phyloP scores from a whole-genome alignment of 2,113 vertebrate species.

The Strigops habroptila region DNA sequence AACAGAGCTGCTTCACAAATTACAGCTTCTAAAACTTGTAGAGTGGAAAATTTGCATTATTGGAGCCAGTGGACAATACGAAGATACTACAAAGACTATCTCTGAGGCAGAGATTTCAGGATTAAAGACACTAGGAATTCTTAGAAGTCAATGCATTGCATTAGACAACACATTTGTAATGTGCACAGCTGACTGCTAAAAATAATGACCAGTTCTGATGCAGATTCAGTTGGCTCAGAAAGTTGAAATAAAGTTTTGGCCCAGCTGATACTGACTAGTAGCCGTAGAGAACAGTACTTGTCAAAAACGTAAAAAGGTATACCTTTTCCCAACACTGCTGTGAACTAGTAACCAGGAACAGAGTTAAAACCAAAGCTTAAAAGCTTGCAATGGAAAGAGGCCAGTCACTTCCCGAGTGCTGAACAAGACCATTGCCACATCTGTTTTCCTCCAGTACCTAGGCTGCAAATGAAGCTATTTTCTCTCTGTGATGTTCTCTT shows the following conservation, averaged over 20 bases:
- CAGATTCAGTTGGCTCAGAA: neutral
- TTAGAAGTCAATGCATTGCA: neutral
- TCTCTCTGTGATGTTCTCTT: neutral
- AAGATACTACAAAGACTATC: neutral
- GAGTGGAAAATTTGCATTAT: neutral
- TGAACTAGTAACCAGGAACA: neutral
- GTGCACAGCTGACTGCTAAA: neutral
- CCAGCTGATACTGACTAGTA: neutral
- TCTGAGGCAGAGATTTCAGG: neutral
- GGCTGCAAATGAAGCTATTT: neutral
- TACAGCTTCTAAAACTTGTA: neutral
- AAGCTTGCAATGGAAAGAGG: neutral
- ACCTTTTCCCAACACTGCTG: neutral
- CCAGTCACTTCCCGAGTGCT: neutral
- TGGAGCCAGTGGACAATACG: neutral
- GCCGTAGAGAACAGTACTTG: neutral
- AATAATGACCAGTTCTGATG: neutral
- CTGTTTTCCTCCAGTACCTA: neutral
- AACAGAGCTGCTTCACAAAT: neutral
- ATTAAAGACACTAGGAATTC: neutral
- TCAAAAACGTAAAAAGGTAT: neutral
- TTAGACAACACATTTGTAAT: neutral
- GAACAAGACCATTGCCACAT: neutral
- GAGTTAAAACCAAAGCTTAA: neutral
- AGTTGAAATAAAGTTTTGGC: neutral